Conservation (phyloP, 30 jellyfish, hydroid and myxozoan species). For the Rhopilema esculentum region DNA sequence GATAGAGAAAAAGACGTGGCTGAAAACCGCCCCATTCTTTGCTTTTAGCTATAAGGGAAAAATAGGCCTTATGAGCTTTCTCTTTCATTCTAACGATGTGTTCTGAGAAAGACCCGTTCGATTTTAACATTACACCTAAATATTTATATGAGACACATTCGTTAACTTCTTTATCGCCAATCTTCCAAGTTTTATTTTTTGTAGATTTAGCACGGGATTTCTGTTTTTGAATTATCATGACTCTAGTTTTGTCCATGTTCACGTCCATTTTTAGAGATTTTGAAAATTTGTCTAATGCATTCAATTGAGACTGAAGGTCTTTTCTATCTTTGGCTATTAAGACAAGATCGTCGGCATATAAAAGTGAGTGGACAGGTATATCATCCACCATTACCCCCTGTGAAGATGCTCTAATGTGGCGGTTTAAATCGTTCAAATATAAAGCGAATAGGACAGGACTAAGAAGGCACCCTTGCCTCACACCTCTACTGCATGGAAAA, state of each 20-base stretch:
- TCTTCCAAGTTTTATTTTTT: constrained; percentile 15
- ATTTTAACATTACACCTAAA: constrained; percentile 6
- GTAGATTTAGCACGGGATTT: constrained; percentile 15
- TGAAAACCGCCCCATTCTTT: constrained; percentile 49
- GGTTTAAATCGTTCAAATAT: constrained; percentile 53
- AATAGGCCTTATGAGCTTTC: constrained; percentile 41
- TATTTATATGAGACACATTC: constrained; percentile 26
- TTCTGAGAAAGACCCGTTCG: constrained; percentile 26
- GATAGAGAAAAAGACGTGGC: constrained; percentile 43
- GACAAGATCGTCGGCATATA: constrained; percentile 44
- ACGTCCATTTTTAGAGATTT: constrained; percentile 30
- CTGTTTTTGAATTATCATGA: constrained; percentile 18
- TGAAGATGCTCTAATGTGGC: constrained; percentile 11
- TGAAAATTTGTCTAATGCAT: constrained; percentile 1
- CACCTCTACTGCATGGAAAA: constrained; percentile 52
- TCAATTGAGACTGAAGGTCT: constrained; percentile 41
- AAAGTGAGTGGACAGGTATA: constrained; percentile 16
- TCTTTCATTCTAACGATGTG: constrained; percentile 26
- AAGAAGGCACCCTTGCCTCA: constrained; percentile 57
- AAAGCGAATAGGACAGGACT: constrained; percentile 59
- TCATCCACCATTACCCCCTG: constrained; percentile 34
- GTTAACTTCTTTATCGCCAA: neutral
- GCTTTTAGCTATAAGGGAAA: constrained; percentile 40
- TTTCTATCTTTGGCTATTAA: constrained; percentile 28
- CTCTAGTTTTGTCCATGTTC: constrained; percentile 28